phyloP scores from a whole-genome alignment of 1,140 invertebrate genomes.

The Charaxes varanes region DNA sequence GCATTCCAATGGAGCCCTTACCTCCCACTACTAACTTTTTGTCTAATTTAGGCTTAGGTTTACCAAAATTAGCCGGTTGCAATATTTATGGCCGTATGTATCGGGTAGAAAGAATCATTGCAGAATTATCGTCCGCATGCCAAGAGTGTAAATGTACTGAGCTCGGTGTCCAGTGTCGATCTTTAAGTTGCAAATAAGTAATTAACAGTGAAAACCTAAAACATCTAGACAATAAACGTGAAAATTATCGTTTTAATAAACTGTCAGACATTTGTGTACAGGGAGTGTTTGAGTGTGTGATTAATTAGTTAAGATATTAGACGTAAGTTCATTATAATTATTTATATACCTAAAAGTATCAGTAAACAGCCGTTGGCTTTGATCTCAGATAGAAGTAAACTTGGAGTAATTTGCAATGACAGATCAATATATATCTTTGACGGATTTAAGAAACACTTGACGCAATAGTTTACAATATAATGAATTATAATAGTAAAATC shows the following conservation, averaged over 20 bases:
- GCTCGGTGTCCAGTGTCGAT: constrained; percentile 88
- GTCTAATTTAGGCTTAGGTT: constrained; percentile 52
- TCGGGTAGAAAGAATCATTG: constrained; percentile 86
- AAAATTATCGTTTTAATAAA: neutral
- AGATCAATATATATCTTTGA: constrained; percentile 3
- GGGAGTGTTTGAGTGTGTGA: constrained; percentile 4
- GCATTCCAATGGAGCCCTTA: constrained; percentile 14
- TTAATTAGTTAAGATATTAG: constrained; percentile 10
- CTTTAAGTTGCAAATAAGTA: constrained; percentile 77
- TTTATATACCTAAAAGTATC: constrained; percentile 10
- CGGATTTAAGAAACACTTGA: constrained; percentile 8
- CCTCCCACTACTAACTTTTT: constrained; percentile 28
- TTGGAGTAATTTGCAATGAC: constrained; percentile 2
- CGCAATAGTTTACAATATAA: constrained; percentile 14
- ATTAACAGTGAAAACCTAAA: neutral
- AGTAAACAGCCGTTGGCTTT: constrained; percentile 16
- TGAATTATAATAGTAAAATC: too few relatives aligned
- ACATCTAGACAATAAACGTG: neutral
- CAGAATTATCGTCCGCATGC: constrained; percentile 88
- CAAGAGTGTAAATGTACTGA: constrained; percentile 91
- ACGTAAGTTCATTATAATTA: constrained; percentile 7
- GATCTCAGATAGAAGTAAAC: constrained; percentile 26
- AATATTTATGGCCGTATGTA: constrained; percentile 95
- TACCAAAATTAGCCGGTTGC: constrained; percentile 89
- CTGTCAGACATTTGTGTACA: too few relatives aligned